Evolutionary conservation across 2,113 vertebrate genomes (phyloP).

Genomic region (Daphoenositta chrysoptera): DNA sequence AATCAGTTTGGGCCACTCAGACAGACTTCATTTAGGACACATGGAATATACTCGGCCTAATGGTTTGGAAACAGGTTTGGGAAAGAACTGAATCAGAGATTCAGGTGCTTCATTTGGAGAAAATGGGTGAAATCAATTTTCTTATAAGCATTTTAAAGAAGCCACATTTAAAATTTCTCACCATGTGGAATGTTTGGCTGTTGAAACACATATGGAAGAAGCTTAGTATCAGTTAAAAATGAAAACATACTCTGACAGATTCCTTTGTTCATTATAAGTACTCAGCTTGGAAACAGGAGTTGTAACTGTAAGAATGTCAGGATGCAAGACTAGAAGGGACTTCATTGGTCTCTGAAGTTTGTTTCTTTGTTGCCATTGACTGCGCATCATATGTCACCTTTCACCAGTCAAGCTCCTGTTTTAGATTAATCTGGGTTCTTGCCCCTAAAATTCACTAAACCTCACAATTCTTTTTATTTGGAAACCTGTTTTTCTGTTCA

Average conservation of each 20-base stretch:
- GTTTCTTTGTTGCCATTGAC: not conserved
- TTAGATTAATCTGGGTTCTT: not conserved
- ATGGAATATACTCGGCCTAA: not conserved
- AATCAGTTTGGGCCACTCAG: not conserved
- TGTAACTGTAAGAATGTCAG: not conserved
- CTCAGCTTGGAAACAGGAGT: not conserved
- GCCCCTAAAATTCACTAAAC: not conserved
- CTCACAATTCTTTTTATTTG: not conserved
- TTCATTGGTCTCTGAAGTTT: not conserved
- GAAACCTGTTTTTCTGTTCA: not conserved
- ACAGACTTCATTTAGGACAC: not conserved
- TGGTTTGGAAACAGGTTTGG: not conserved
- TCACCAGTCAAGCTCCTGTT: not conserved
- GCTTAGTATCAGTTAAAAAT: not conserved
- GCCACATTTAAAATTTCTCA: not conserved
- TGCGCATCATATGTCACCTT: fast-evolving
- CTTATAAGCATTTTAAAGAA: not conserved
- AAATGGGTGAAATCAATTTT: not conserved
- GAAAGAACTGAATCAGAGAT: not conserved
- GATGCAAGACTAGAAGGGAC: not conserved
- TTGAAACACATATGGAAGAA: not conserved
- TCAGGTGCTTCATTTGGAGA: not conserved
- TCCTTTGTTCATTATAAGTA: not conserved
- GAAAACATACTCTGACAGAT: not conserved
- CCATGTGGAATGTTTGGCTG: not conserved